Percentiles rank a stretch among this genome's conserved stretches.
Evolutionary conservation across 2,888 invertebrate species (phyloP).

Genomic region (Hololepta plana): DNA sequence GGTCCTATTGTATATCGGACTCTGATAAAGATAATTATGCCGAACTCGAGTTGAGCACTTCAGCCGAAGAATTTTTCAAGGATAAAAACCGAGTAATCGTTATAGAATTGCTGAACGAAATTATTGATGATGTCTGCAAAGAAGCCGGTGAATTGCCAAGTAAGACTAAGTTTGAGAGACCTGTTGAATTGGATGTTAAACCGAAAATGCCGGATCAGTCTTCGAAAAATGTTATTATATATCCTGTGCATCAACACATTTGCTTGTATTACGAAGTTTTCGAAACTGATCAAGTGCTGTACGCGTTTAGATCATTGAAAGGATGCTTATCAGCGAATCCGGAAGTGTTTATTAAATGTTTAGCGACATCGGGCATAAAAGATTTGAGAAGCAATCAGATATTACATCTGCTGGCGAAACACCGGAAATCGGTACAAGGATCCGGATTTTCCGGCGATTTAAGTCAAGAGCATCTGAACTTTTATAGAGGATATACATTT

Average conservation of each 20-base stretch:
- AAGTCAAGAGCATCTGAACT: slow-evolving; percentile 43
- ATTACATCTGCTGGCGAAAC: slow-evolving; percentile 47
- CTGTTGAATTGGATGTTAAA: slow-evolving; percentile 17
- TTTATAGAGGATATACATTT: slow-evolving; percentile 61
- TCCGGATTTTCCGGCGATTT: slow-evolving; percentile 44
- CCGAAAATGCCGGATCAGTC: slow-evolving; percentile 12
- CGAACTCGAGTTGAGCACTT: slow-evolving; percentile 37
- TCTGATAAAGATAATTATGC: slow-evolving; percentile 26
- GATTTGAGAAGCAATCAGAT: slow-evolving; percentile 33
- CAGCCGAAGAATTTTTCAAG: slow-evolving; percentile 49
- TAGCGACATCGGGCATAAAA: slow-evolving; percentile 56
- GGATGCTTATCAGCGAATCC: slow-evolving; percentile 53
- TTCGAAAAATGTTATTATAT: slow-evolving; percentile 30
- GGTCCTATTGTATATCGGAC: slow-evolving; percentile 32
- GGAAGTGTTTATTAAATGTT: slow-evolving; percentile 51
- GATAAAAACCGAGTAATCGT: slow-evolving; percentile 26
- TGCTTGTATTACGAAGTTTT: slow-evolving; percentile 64
- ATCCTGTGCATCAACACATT: slow-evolving; percentile 69
- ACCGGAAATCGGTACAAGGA: slow-evolving; percentile 63
- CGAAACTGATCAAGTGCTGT: slow-evolving; percentile 54
- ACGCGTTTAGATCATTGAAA: slow-evolving; percentile 55
- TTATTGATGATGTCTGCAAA: slow-evolving; percentile 33
- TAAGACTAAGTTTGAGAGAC: slow-evolving; percentile 9
- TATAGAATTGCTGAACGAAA: slow-evolving; percentile 37
- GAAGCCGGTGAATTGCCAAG: slow-evolving; percentile 14